These are phyloP conservation scores for Linnaemya tessellans DNA, from an alignment of 2,888 invertebrate genomes.

Conservation along the genomic window DNA sequence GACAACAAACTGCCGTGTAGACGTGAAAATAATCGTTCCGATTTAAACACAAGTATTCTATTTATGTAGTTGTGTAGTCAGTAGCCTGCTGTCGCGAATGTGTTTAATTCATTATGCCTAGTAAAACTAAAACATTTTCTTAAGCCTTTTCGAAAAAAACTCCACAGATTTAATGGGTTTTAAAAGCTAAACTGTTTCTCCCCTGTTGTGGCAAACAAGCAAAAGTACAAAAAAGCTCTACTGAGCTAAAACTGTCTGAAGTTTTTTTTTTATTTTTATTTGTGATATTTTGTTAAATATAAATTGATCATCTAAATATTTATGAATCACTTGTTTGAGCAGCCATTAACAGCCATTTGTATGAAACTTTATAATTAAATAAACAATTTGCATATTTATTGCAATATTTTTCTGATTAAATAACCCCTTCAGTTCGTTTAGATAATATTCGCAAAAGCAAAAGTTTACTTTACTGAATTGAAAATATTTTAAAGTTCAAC, in stretches of 20 bases:
- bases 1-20: too few relatives aligned
- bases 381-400: conserved; percentile 39
- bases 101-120: too few relatives aligned
- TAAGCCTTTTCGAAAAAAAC: neutral
- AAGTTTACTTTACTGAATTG: neutral
- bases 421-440: neutral
- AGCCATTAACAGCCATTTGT: neutral
- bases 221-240: neutral
- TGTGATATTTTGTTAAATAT: conserved; percentile 4
- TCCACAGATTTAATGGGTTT: neutral
- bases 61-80: too few relatives aligned
- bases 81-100: too few relatives aligned
- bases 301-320: conserved; percentile 55
- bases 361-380: conserved; percentile 28
- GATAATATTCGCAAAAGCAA: neutral
- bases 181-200: neutral
- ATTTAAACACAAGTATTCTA: too few relatives aligned
- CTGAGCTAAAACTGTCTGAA: conserved; percentile 21
- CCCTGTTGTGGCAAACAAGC: neutral
- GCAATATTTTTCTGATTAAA: neutral
- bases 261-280: conserved; percentile 11
- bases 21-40: too few relatives aligned
- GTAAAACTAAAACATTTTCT: neutral
- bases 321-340: conserved; percentile 54
- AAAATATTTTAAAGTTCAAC: neutral